Evolutionary conservation across 2,113 vertebrate species (phyloP).

Genomic region (Cyphomyrus plagiostoma): DNA sequence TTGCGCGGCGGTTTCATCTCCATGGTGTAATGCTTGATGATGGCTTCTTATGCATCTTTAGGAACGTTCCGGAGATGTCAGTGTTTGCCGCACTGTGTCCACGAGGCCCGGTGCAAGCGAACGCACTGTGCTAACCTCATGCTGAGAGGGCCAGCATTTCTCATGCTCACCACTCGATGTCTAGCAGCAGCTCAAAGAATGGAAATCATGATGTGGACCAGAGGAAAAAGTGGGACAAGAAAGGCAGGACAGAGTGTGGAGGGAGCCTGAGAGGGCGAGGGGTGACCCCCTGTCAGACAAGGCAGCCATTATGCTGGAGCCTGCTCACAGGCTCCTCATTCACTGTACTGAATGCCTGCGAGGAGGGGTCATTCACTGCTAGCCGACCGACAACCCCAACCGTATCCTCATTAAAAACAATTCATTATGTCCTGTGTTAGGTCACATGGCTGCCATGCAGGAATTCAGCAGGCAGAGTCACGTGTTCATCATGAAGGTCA

Average conservation of each 20-base stretch:
- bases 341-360: not conserved
- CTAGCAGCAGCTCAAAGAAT: not conserved
- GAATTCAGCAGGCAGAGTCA: not conserved
- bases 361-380: not conserved
- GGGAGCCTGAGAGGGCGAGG: not conserved
- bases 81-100: not conserved
- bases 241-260: not conserved
- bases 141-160: not conserved
- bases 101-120: not conserved
- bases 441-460: not conserved
- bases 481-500: not conserved
- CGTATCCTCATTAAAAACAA: not conserved
- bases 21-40: slow-evolving; percentile 30
- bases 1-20: slow-evolving; percentile 13
- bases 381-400: not conserved
- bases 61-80: not conserved
- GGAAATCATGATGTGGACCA: not conserved
- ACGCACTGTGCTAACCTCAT: not conserved
- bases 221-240: slow-evolving; percentile 12
- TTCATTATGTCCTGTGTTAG: not conserved
- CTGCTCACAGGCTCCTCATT: not conserved
- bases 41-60: not conserved
- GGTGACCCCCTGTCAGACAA: not conserved
- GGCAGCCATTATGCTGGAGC: not conserved
- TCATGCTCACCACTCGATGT: not conserved